Conservation (phyloP, 1,140 invertebrate species). For the Neuroterus valhalla region DNA sequence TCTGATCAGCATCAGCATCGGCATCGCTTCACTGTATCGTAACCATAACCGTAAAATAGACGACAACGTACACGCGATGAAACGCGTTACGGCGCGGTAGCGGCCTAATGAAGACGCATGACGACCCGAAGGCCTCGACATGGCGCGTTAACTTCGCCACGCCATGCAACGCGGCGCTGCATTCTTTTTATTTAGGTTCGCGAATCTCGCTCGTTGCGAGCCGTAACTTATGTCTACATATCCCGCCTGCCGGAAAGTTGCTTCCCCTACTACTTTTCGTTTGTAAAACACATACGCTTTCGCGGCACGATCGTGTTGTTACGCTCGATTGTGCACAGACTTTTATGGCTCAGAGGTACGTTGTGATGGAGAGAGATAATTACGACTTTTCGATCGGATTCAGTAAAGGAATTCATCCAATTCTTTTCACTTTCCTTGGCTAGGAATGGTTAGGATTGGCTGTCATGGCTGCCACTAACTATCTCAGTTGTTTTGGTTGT, state of each 20-base stretch:
- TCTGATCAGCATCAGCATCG: conserved; percentile 52
- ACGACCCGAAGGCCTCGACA: conserved; percentile 45
- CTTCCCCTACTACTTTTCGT: conserved; percentile 25
- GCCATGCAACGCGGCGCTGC: conserved; percentile 40
- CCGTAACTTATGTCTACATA: conserved; percentile 31
- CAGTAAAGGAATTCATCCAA: not conserved
- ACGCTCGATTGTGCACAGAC: conserved; percentile 24
- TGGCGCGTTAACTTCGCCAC: conserved; percentile 44
- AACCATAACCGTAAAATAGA: conserved; percentile 55
- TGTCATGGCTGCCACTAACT: no score
- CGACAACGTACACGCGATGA: conserved; percentile 58
- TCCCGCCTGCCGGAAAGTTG: conserved; percentile 29
- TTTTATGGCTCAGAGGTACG: conserved; percentile 23
- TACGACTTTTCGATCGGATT: not conserved
- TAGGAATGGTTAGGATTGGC: no score
- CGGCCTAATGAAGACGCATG: conserved; percentile 64
- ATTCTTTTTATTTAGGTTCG: conserved; percentile 45
- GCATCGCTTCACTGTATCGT: conserved; percentile 48
- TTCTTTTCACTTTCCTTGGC: no score
- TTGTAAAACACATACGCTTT: conserved; percentile 25
- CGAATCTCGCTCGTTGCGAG: conserved; percentile 39
- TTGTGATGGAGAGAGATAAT: conserved; percentile 5
- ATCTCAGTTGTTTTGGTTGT: no score
- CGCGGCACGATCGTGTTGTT: conserved; percentile 19
- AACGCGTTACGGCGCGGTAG: conserved; percentile 42